Base-by-base conservation (phyloP, 2,797 vertebrate species). In the Anolis apletophallus region DNA sequence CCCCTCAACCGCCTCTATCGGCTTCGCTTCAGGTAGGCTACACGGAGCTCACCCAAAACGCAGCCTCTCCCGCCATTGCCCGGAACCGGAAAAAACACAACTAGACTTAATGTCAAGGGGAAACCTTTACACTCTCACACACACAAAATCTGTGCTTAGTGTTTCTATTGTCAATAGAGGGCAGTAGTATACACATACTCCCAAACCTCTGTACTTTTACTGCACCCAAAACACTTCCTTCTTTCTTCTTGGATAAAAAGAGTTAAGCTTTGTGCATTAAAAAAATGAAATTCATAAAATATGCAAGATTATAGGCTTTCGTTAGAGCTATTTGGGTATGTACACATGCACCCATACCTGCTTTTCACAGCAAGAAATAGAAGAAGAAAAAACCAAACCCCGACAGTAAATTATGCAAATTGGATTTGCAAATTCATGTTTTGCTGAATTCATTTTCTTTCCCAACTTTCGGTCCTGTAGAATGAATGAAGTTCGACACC, bases 151-250 rank as follows among this genome's bases (percentile, higher is more conserved):
- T 17, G 57, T 79, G 76, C 34, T 73, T 26, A 32, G 23, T 46
- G 19, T 80, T 81, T 74, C 46, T 14, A 13, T 80, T 67, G 87
- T 46, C 77, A 86, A 86, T 9, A 81, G 85, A 81, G 86, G 71
- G 54, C 74, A 90, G 64, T 40, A 78, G 57, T 26, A 86, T 68
- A 72, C 40, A 68, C 32, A 59, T 8, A 12, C 69, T 46, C 23
- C 67, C 1, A 75, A 36, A 67, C 14, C 10, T 14, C 68, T 12
- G 2, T 21, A 17, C 50, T 64, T 55, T 34, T 55, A 5, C 26
- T 54, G n/a, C 34, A 19, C 75, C 23, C 23, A 54, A 81, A 76
- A 69, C n/a, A 23, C 57, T 55, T 67, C 7, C 12, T 21, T 36
- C 10, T 11, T 21, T n/a, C 10, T 29, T 2, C 8, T 50, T 57